A percentile compares a stretch with the other conserved stretches of the same genome.
These are phyloP conservation scores for Salvelinus namaycush DNA, from an alignment of 2,113 vertebrate genomes.

Conservation along the genomic window DNA sequence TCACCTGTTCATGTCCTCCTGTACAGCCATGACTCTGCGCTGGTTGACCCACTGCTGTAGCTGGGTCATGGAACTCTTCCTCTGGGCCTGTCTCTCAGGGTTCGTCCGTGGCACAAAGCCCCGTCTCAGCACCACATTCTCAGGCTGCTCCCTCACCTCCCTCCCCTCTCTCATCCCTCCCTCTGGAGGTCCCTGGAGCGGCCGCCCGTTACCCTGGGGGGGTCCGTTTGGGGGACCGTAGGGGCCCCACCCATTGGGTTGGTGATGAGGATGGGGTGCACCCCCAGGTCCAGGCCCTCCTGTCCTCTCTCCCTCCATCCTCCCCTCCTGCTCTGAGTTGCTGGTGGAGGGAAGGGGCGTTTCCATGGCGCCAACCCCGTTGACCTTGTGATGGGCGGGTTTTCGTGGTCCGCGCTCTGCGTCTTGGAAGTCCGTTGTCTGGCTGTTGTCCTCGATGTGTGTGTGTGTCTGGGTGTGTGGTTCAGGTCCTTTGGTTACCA, in stretches of 20 bases:
- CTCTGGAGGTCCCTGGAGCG: conserved; percentile 42
- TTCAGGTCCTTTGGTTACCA: conserved; percentile 63
- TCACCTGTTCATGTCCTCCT: conserved; percentile 88
- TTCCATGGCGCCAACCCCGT: conserved; percentile 43
- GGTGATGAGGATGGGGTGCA: conserved; percentile 56
- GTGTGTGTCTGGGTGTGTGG: conserved; percentile 55
- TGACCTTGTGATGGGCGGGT: conserved; percentile 54
- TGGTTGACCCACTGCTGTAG: conserved; percentile 97
- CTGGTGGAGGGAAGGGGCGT: conserved; percentile 17
- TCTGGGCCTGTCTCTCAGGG: conserved; percentile 87
- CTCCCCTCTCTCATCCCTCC: conserved; percentile 33
- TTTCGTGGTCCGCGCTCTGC: conserved; percentile 57
- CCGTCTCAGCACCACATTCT: conserved; percentile 71
- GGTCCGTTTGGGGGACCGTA: conserved; percentile 58
- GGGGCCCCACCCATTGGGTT: conserved; percentile 81
- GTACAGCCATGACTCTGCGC: conserved; percentile 71
- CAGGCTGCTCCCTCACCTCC: conserved; percentile 51
- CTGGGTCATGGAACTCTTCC: conserved; percentile 94
- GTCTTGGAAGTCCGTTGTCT: conserved; percentile 57
- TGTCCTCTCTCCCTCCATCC: conserved; percentile 29
- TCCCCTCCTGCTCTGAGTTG: conserved; percentile 21
- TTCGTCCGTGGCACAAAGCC: conserved; percentile 78
- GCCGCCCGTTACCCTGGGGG: conserved; percentile 20
- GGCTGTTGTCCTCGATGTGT: conserved; percentile 71
- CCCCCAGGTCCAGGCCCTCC: conserved; percentile 2